Evolutionary conservation across 2,113 vertebrate genomes (phyloP), one percentile per base, ranked within the genome.

Genomic region (Dicerorhinus sumatrensis): DNA sequence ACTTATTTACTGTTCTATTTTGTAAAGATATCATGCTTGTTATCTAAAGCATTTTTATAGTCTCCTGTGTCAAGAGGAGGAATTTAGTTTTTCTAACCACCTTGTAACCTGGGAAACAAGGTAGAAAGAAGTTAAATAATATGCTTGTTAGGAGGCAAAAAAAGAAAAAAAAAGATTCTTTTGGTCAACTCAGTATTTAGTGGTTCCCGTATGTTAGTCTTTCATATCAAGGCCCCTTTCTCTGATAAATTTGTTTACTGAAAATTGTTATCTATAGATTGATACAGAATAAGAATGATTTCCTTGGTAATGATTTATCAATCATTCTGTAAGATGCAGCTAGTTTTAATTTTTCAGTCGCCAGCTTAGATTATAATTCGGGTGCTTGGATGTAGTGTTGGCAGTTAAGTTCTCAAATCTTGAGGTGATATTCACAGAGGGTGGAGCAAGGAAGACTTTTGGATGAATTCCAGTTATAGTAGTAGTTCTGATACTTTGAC

Each of bases 1-100:
- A 94, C 39, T 93, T 42, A 83, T 87, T 92, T 90, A 77, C 23
- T 69, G 48, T 58, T 73, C 17, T 27, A 60, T 63, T 72, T 95
- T 92, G 46, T 89, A 23, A 81, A 89, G n/a, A 60, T 54, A 75
- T 27, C 21, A 75, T 51, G 23, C 3, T 72, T 95, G 48, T 31
- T 46, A 62, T 84, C 8, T 75, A 54, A 86, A 77, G 70, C 5
- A 36, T 87, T 92, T 73, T 81, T 72, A 46, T 69, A 88, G 48
- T 58, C 25, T 90, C 16, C 25, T n/a, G 2, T 80, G 72, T 3
- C 18, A 75, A 36, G 58, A 36, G 51, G 11, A n/a, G 13, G 51
- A 36, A 36, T 39, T 48, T 86, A 82, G 13, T 46, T 69, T 29
- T 85, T 86, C 16, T 89, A 42, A 81, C 7, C 5, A 46, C 2